A percentile compares a stretch with the other conserved stretches of the same genome.
Conservation (phyloP, 2,888 invertebrate genomes). For the Conomelus anceps region DNA sequence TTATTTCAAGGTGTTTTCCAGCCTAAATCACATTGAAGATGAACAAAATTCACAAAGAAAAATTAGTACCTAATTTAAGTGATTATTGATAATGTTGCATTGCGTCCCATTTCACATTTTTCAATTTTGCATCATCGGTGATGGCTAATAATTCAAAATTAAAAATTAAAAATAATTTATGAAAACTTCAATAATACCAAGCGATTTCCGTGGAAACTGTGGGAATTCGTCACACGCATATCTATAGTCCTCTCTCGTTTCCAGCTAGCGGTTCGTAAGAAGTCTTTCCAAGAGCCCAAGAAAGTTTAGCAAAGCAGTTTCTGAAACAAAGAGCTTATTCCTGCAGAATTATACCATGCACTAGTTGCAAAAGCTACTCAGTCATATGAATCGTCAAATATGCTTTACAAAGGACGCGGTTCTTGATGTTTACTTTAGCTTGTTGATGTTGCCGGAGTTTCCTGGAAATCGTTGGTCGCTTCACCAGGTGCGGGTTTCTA, state of each 20-base stretch:
- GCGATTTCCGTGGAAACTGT: not conserved
- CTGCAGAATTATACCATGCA: not conserved
- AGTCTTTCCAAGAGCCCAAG: not conserved
- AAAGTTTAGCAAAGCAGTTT: not conserved
- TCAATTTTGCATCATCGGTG: too few relatives aligned
- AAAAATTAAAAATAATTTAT: not conserved
- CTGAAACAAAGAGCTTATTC: not conserved
- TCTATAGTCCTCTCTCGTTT: not conserved
- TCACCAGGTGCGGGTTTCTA: not conserved
- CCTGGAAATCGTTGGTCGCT: not conserved
- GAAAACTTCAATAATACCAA: not conserved
- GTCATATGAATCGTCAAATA: not conserved
- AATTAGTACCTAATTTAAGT: too few relatives aligned
- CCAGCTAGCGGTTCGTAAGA: too few relatives aligned
- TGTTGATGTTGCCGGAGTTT: not conserved
- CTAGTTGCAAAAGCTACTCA: not conserved
- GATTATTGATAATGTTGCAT: too few relatives aligned
- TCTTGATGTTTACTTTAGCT: not conserved
- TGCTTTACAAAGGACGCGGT: not conserved
- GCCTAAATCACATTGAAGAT: too few relatives aligned
- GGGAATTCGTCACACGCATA: not conserved
- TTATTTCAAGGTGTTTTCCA: too few relatives aligned
- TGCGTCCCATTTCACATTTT: too few relatives aligned
- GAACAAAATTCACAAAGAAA: too few relatives aligned
- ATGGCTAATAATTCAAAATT: too few relatives aligned